These are phyloP conservation scores for Paratrypauchen microcephalus DNA, from an alignment of 2,797 vertebrate genomes.

Conservation along the genomic window DNA sequence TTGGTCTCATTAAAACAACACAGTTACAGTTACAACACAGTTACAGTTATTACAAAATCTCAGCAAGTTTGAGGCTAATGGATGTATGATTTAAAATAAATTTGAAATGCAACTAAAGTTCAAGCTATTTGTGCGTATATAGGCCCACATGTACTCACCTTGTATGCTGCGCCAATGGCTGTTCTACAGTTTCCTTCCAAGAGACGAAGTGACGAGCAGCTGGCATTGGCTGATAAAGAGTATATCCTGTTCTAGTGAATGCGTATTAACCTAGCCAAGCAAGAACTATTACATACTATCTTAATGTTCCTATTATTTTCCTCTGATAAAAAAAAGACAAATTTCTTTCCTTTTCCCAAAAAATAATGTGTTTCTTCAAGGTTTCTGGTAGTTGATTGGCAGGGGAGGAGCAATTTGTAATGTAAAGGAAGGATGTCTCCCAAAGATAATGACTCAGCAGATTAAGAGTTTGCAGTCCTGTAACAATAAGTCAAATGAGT, in stretches of 20 bases:
- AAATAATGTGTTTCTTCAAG: not conserved
- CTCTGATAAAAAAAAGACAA: not conserved
- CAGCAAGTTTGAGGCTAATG: no score
- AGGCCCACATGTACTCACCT: conserved; percentile 59
- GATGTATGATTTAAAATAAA: no score
- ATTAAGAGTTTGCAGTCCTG: not conserved
- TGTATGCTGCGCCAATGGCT: conserved; percentile 28
- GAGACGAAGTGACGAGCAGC: conserved; percentile 45
- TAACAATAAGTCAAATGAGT: not conserved
- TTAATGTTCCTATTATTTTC: not conserved
- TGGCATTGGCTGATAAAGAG: conserved; percentile 75
- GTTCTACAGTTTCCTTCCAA: conserved; percentile 12
- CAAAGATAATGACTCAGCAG: conserved; percentile 58
- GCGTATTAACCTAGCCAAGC: not conserved
- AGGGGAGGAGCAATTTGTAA: not conserved
- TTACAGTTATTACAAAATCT: not conserved
- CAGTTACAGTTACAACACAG: not conserved
- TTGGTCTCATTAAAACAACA: not conserved
- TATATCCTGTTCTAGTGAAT: conserved; percentile 1
- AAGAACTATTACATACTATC: not conserved
- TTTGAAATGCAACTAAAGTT: not conserved
- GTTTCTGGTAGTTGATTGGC: conserved; percentile 17
- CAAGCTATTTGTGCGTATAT: not conserved
- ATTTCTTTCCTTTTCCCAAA: not conserved
- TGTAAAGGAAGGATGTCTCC: conserved; percentile 41